A percentile compares a stretch with the other conserved stretches of the same genome.
phyloP scores from a whole-genome alignment of 2,888 invertebrate species.

The Dynastes maya region DNA sequence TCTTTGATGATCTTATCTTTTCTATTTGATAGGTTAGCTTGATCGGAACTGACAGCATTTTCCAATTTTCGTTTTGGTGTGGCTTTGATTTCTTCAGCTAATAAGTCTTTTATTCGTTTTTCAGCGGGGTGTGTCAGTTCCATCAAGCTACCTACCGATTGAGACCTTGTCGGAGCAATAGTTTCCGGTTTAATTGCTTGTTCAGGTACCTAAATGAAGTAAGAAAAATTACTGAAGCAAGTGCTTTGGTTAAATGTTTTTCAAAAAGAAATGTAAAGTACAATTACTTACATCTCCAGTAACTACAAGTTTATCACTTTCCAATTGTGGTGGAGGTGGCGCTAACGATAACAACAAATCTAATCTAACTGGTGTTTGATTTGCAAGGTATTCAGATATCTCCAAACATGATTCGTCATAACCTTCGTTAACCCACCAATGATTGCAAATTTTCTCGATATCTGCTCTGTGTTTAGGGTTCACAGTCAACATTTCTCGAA shows the following conservation, averaged over 20 bases:
- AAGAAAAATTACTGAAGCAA: background rate
- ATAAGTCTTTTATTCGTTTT: conserved; percentile 81
- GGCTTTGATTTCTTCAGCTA: conserved; percentile 73
- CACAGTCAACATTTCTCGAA: conserved; percentile 95
- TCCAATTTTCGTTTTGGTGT: conserved; percentile 85
- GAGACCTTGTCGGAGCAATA: conserved; percentile 71
- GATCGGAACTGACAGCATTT: conserved; percentile 82
- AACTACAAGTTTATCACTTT: conserved; percentile 82
- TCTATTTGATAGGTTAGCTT: conserved; percentile 71
- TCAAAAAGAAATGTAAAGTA: too few relatives aligned
- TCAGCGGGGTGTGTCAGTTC: conserved; percentile 81
- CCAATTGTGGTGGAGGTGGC: conserved; percentile 83
- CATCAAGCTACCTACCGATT: conserved; percentile 83
- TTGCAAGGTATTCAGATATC: conserved; percentile 89
- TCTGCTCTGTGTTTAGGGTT: conserved; percentile 91
- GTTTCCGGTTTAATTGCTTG: conserved; percentile 63
- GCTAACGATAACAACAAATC: conserved; percentile 90
- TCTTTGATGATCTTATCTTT: conserved; percentile 77
- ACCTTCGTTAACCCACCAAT: conserved; percentile 97
- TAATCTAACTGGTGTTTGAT: conserved; percentile 91
- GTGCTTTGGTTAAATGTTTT: too few relatives aligned
- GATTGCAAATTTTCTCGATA: conserved; percentile 94
- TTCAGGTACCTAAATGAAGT: conserved; percentile 58
- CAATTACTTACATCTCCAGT: conserved; percentile 71
- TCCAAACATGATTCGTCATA: conserved; percentile 88